These are phyloP conservation scores for Indicator maculatus DNA, from an alignment of 2,113 vertebrate genomes.

Conservation along the genomic window DNA sequence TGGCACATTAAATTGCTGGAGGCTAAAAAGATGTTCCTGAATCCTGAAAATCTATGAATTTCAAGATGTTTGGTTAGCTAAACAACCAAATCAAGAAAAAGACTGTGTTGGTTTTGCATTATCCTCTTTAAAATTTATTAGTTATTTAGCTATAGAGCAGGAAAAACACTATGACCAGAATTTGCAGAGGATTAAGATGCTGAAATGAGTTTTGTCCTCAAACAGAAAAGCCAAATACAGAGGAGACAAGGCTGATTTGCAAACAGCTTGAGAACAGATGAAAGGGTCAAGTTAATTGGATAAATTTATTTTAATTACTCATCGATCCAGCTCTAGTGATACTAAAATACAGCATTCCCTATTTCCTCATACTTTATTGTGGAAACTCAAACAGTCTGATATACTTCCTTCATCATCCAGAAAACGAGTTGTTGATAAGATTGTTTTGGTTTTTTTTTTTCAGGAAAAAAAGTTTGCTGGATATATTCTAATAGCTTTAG, in stretches of 20 bases:
- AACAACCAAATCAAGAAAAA: neutral
- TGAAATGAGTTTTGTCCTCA: neutral
- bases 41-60: neutral
- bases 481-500: neutral
- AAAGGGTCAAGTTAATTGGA: conserved; percentile 20
- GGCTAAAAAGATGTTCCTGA: neutral
- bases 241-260: neutral
- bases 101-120: neutral
- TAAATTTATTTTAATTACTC: conserved; percentile 19
- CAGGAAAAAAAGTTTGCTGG: neutral
- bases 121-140: neutral
- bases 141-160: neutral
- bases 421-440: neutral
- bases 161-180: neutral
- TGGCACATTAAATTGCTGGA: neutral
- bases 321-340: neutral
- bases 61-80: neutral
- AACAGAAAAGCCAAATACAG: neutral
- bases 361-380: neutral
- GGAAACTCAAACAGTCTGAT: neutral
- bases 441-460: neutral
- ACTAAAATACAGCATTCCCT: neutral
- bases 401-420: neutral
- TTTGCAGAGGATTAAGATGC: neutral
- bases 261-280: neutral